A percentile compares a stretch with the other conserved stretches of the same genome.
Conservation (phyloP, 2,113 vertebrate genomes). For the Corvus cornix region DNA sequence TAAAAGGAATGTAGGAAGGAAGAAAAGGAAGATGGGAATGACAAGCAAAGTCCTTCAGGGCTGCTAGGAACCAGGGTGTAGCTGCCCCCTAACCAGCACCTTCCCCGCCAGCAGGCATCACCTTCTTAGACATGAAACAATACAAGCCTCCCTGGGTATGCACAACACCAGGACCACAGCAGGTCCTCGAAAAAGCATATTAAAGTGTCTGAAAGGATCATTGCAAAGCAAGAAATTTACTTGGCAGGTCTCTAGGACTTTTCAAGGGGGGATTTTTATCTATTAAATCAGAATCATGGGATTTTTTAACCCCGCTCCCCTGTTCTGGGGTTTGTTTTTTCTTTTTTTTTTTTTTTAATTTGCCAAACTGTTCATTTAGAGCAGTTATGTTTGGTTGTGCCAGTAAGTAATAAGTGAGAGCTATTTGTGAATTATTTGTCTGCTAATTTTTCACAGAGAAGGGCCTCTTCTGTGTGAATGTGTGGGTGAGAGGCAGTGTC, state of each 20-base stretch:
- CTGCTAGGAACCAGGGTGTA: not conserved
- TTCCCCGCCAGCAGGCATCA: not conserved
- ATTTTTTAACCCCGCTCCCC: not conserved
- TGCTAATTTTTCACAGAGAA: slow-evolving; percentile 1
- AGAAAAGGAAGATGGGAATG: not conserved
- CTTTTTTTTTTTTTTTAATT: not conserved
- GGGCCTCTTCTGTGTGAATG: not conserved
- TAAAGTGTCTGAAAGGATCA: slow-evolving; percentile 30
- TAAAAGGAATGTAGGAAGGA: not conserved
- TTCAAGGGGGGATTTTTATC: slow-evolving; percentile 33
- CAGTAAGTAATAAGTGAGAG: not conserved
- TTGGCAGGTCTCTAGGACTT: slow-evolving; percentile 55
- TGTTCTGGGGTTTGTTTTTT: not conserved
- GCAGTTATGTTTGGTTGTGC: not conserved
- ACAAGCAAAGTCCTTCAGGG: not conserved
- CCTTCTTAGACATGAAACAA: not conserved
- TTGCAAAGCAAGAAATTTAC: slow-evolving; percentile 50
- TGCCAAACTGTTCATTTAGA: not conserved
- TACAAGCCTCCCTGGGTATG: not conserved
- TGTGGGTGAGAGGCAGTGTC: not conserved
- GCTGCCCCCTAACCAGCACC: not conserved
- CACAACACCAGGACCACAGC: rapidly evolving
- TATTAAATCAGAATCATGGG: slow-evolving; percentile 13
- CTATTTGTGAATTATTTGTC: slow-evolving; percentile 22
- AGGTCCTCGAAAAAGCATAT: not conserved